Percentiles rank a stretch among this genome's conserved stretches.
These are phyloP conservation scores for Brachymystax lenok DNA, from an alignment of 2,797 vertebrate species.

Conservation along the genomic window DNA sequence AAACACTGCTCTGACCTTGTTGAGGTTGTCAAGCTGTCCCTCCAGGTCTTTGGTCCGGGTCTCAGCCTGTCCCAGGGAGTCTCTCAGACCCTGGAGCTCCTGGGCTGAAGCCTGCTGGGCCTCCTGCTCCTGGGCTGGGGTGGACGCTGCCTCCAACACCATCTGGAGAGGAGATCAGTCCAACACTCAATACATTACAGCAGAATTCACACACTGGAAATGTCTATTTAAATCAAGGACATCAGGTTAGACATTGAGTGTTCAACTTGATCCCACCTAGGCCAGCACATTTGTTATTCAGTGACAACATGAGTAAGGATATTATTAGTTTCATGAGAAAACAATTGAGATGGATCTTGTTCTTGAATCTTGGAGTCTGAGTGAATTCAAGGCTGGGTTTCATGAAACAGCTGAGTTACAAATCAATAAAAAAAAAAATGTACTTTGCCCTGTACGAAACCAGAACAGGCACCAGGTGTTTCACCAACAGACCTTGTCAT, in stretches of 20 bases:
- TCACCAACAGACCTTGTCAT: conserved; percentile 83
- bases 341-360: background rate
- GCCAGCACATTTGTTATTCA: background rate
- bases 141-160: conserved; percentile 79
- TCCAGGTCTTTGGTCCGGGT: conserved; percentile 83
- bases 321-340: background rate
- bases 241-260: background rate
- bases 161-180: conserved; percentile 55
- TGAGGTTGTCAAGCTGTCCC: conserved; percentile 84
- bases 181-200: background rate
- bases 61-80: conserved; percentile 84
- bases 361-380: background rate
- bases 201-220: background rate
- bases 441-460: background rate
- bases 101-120: conserved; percentile 86
- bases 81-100: conserved; percentile 85
- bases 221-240: background rate
- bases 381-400: background rate
- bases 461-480: too few species aligned
- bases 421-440: too few species aligned
- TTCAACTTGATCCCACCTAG: background rate
- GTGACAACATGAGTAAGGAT: background rate
- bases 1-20: conserved; percentile 76
- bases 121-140: conserved; percentile 81
- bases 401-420: too few species aligned